These are phyloP conservation scores for Martes martes DNA, from an alignment of 2,113 vertebrate species.

Conservation along the genomic window DNA sequence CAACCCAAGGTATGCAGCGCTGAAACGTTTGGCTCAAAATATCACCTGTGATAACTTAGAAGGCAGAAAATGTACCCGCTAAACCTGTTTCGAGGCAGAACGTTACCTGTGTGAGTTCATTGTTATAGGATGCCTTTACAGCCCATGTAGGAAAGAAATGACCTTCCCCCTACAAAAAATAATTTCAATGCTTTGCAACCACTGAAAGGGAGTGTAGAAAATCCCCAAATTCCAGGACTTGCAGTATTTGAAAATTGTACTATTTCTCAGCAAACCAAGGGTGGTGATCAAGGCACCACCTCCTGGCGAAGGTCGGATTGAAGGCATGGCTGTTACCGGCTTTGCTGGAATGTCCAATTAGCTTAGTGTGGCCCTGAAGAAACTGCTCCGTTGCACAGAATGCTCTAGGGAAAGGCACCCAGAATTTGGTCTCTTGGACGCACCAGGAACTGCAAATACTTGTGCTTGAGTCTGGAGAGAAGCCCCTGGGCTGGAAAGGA, in stretches of 20 bases:
- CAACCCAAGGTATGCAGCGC: background rate
- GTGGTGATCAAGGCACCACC: background rate
- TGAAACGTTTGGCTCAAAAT: background rate
- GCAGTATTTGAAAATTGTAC: background rate
- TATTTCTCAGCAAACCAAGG: background rate
- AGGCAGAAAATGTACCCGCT: background rate
- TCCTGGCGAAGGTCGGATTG: background rate
- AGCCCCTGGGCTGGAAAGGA: background rate
- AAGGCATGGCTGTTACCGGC: rapidly evolving
- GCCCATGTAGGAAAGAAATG: background rate
- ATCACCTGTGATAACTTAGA: background rate
- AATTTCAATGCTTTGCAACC: background rate
- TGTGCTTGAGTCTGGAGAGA: background rate
- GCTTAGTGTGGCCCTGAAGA: background rate
- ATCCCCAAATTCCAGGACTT: background rate
- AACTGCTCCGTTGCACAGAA: background rate
- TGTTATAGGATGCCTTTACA: background rate
- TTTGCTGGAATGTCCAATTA: background rate
- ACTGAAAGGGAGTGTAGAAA: background rate
- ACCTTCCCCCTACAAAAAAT: rapidly evolving
- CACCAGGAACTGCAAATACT: background rate
- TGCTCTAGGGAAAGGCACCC: background rate
- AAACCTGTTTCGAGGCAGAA: background rate
- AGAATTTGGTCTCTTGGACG: background rate
- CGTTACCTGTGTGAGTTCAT: background rate